Evolutionary conservation across 2,888 invertebrate genomes (phyloP), one percentile per base, ranked within the genome.

Genomic region (Pyrgus malvae): DNA sequence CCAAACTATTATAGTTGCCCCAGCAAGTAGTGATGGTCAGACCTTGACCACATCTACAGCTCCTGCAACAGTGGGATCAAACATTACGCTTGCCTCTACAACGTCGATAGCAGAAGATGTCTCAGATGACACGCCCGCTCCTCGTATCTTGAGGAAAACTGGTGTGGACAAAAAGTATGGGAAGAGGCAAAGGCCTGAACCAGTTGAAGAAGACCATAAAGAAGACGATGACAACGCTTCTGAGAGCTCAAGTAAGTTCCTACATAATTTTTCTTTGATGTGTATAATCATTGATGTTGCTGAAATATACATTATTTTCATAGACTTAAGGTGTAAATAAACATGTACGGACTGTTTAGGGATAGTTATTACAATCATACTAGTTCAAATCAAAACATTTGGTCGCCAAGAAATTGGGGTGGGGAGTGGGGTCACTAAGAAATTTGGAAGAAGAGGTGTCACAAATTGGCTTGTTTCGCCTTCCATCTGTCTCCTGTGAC

Each of bases 1-100:
- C 1, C 91, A 91, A 60, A 89, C 90, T 0, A 88, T 91, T 42
- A 69, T 91, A 3, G 86, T 91, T 0, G 80, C 90, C 0, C 84
- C 86, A 0, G 74, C 80, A 0, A 64, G 69, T 7, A 49, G 71
- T 0, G 73, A 78, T 2, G 14, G 40, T 5, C 9, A 60, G 21
- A 48, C 57, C 29, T 21, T 62, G 17, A 27, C 62, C 25, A 62
- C 74, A 0, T 57, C 72, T 4, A 56, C 72, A 8, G 55, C 64
- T 1, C 21, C 67, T 1, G 54, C 74, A 8, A 49, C 68, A 3
- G 37, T 67, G 1, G 31, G 67, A 3, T 60, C 69, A n/a, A 59
- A 62, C 1, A 63, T 69, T 2, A 68, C 71, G 0, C 59, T 69
- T 4, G 56, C 76, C 14, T 54, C 56, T 23, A 45, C 59, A 19